A percentile compares a stretch with the other conserved stretches of the same genome.
Conservation (phyloP, 2,797 vertebrate genomes). For the Pteropus rufus region DNA sequence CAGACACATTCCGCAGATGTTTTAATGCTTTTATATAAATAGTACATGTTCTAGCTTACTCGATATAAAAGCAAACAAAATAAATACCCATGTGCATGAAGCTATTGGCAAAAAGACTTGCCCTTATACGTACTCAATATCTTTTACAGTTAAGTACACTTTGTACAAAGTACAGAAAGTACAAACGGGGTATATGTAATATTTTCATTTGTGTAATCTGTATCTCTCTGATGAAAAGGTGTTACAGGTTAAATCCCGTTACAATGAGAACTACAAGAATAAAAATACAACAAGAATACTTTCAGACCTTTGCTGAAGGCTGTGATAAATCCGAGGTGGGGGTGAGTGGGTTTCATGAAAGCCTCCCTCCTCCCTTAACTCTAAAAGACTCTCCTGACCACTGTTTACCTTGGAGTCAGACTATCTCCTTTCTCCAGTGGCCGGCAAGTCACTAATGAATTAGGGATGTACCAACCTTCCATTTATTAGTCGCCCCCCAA, state of each 20-base stretch:
- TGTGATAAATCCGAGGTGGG: not conserved
- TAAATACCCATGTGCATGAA: not conserved
- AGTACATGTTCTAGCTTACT: not conserved
- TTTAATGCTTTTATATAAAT: not conserved
- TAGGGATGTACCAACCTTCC: not conserved
- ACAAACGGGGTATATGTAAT: not conserved
- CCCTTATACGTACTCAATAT: not conserved
- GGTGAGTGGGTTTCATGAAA: not conserved
- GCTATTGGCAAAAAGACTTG: conserved; percentile 19
- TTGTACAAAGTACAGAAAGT: not conserved
- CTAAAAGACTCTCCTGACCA: not conserved
- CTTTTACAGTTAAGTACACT: not conserved
- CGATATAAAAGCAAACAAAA: conserved; percentile 23
- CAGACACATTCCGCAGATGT: not conserved
- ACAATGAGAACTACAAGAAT: conserved; percentile 16
- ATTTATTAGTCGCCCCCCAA: not conserved
- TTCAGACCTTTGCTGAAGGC: not conserved
- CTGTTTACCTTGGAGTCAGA: rapidly evolving
- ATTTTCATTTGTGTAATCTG: not conserved
- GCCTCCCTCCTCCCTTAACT: not conserved
- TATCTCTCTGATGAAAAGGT: conserved; percentile 39
- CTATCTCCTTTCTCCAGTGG: not conserved
- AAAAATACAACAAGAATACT: not conserved
- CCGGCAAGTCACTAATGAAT: not conserved
- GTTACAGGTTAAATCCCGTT: conserved; percentile 72